Evolutionary conservation across 2,113 vertebrate genomes (phyloP), one percentile per base, ranked within the genome.

Genomic region (Pleuronectes platessa): DNA sequence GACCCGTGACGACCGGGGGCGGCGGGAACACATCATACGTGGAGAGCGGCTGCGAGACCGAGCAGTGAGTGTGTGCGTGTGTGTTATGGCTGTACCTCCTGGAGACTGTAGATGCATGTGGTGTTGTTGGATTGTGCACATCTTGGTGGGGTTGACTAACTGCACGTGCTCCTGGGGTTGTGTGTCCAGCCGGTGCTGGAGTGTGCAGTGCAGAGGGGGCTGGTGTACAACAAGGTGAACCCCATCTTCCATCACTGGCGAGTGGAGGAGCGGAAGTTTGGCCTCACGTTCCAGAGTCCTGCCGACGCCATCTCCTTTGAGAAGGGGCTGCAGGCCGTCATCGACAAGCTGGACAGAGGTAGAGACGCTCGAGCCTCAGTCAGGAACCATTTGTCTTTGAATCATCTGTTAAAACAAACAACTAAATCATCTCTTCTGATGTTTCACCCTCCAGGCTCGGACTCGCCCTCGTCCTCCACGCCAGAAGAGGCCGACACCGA

Each of bases 211-310:
- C 95, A 95, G 89, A 95, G 91, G 85, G 96, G 95, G 66, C 87
- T 97, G 67, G 95, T 97, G 82, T 97, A 98, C 93, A 97, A 97
- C 94, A 97, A 97, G 91, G 97, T 97, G 87, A 97, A 96, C 90
- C 97, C 96, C 88, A 97, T 97, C 93, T 97, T 97, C 90, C 97
- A 98, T 88, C 96, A 98, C 87, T 97, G 97, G 97, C 95, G 96
- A 79, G 94, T 97, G 23, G 96, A 96, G 14, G 95, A 97, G 72
- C 94, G 93, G 81, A 97, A 96, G 91, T 97, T 97, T 67, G 97
- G 96, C 70, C 95, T 98, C 75, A 98, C 96, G 0, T 98, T 98
- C 94, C 97, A 97, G 94, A 97, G 96, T 88, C 96, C 96, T 0
- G 95, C 95, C 0, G 96, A 97, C 10, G 96, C 96, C 24, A 95